Percentiles rank a stretch among this genome's conserved stretches.
These are phyloP conservation scores for Mesitornis unicolor DNA, from an alignment of 2,113 vertebrate genomes.

Conservation along the genomic window DNA sequence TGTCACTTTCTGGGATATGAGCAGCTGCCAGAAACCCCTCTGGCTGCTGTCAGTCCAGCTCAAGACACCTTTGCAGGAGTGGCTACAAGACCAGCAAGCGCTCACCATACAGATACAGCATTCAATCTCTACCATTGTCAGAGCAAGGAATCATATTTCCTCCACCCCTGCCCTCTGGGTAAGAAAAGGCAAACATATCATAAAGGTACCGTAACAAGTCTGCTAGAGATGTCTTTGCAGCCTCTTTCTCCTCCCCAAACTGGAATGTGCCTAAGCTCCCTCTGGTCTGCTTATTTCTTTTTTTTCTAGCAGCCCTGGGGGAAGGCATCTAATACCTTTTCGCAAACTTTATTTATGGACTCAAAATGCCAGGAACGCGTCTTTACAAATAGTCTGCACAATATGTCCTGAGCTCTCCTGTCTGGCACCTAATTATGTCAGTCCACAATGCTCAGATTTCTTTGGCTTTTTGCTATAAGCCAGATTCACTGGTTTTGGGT, in stretches of 20 bases:
- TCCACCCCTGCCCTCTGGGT: not conserved
- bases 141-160: not conserved
- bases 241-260: slow-evolving; percentile 40
- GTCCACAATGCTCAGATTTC: not conserved
- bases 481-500: not conserved
- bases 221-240: slow-evolving; percentile 21
- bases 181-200: slow-evolving; percentile 40
- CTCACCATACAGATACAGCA: not conserved
- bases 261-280: slow-evolving; percentile 58
- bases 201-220: not conserved
- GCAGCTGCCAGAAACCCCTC: slow-evolving; percentile 8
- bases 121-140: not conserved
- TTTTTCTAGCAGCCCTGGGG: slow-evolving; percentile 22
- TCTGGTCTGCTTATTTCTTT: slow-evolving; percentile 23
- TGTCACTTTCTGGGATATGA: not conserved
- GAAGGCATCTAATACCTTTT: slow-evolving; percentile 38
- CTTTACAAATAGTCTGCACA: slow-evolving; percentile 33
- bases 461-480: not conserved
- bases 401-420: not conserved
- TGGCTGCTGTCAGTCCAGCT: slow-evolving; percentile 10
- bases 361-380: not conserved
- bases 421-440: not conserved
- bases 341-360: slow-evolving; percentile 23
- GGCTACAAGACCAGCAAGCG: not conserved
- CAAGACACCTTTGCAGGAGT: not conserved